Conservation (phyloP, 2,888 invertebrate species). For the Cabera pusaria region DNA sequence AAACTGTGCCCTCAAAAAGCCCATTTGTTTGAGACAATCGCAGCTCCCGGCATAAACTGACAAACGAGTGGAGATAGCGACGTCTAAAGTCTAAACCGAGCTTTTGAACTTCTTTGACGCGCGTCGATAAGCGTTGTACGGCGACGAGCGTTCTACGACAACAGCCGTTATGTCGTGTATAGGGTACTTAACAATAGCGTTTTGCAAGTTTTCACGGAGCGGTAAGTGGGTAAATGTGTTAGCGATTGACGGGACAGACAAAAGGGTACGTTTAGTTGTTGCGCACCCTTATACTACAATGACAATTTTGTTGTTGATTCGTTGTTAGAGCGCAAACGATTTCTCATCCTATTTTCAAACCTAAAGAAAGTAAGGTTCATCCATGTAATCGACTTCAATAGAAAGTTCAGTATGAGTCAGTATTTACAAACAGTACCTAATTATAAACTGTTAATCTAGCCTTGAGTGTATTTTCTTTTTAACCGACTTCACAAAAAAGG, state of each 20-base stretch:
- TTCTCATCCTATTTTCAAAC: too few relatives aligned
- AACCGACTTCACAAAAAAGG: too few relatives aligned
- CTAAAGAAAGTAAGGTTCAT: too few relatives aligned
- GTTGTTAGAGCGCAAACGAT: too few relatives aligned
- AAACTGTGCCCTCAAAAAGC: slow-evolving; percentile 51
- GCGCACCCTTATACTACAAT: too few relatives aligned
- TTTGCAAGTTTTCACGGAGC: slow-evolving; percentile 79
- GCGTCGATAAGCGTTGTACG: slow-evolving; percentile 73
- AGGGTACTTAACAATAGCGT: slow-evolving; percentile 62
- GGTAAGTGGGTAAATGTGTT: slow-evolving; percentile 80
- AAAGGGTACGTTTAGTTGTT: slow-evolving; percentile 37
- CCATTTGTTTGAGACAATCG: slow-evolving; percentile 75
- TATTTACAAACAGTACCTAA: too few relatives aligned
- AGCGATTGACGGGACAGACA: slow-evolving; percentile 70
- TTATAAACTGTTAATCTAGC: too few relatives aligned
- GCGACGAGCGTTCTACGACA: slow-evolving; percentile 32
- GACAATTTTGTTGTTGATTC: too few relatives aligned
- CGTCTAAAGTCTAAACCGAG: slow-evolving; percentile 64
- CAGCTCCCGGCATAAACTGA: slow-evolving; percentile 68
- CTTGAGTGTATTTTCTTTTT: too few relatives aligned
- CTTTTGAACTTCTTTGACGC: slow-evolving; percentile 81
- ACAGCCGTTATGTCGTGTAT: slow-evolving; percentile 48
- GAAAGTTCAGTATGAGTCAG: too few relatives aligned
- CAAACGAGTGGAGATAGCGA: slow-evolving; percentile 73
- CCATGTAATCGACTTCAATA: too few relatives aligned